Evolutionary conservation across 2,888 invertebrate species (phyloP), one percentile per base, ranked within the genome.

Genomic region (Drosophila tanythrix): DNA sequence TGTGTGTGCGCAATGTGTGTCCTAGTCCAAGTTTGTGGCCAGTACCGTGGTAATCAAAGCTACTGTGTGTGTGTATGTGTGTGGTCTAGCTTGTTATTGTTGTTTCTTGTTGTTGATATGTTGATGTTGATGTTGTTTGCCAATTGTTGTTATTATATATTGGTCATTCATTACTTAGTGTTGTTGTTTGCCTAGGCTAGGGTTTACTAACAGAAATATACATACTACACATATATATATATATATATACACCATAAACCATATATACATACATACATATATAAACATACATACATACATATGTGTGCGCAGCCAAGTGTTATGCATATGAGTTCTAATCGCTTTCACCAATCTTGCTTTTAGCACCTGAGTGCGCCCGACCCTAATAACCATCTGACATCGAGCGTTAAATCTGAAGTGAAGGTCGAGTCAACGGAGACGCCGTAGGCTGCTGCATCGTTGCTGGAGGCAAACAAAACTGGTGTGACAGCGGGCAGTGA

Each of bases 361-460:
- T 95, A 96, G 96, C 96, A 97, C 92, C 95, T 96, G 94, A 96
- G 95, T 95, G 96, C 96, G 92, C 95, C 96, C 93, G 97, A 97
- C 94, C 96, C 96, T 94, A 96, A 96, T 93, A 97, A 96, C 94
- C 97, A 96, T 94, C 96, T 96, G 94, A 92, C 96, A 92, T 93
- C 94, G 93, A 88, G 89, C 86, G 84, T 87, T 81, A 91, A 96
- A 94, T 95, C 96, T 93, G 97, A 97, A 71, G 80, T 83, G 53
- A 96, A 96, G 94, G 95, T 96, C 93, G 97, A 97, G 94, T 95
- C 96, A 93, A 96, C 96, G 92, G 97, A 97, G 95, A 96, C 96
- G 94, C 96, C 96, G 95, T 96, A 95, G 93, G 89, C 65, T 70
- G 72, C 55, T 70, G 83, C 67, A 53, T 56, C 70, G 69, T 58